Conservation (phyloP, 2,113 vertebrate species). For the Pygoscelis antarcticus region DNA sequence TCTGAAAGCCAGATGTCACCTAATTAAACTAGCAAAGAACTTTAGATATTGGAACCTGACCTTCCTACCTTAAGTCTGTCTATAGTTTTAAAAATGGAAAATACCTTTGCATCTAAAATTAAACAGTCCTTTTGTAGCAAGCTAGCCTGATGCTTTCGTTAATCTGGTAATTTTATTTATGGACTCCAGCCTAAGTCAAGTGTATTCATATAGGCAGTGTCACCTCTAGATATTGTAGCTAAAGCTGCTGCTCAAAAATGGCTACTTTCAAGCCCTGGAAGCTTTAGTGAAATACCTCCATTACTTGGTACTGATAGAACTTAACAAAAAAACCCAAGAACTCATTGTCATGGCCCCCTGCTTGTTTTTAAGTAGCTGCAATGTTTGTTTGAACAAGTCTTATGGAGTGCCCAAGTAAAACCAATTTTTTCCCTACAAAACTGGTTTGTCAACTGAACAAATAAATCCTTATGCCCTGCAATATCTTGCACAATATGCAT, state of each 20-base stretch:
- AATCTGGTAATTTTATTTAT: slow-evolving; percentile 57
- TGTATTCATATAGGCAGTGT: slow-evolving; percentile 76
- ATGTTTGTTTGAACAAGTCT: neutral
- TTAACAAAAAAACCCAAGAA: slow-evolving; percentile 16
- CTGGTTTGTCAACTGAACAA: neutral
- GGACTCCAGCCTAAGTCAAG: slow-evolving; percentile 81
- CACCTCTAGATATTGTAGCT: slow-evolving; percentile 77
- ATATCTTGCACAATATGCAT: neutral
- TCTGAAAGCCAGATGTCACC: neutral
- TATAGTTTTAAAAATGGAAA: neutral
- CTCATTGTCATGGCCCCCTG: neutral
- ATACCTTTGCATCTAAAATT: neutral
- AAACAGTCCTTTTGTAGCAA: neutral
- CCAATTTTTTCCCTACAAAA: neutral
- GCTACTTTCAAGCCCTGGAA: slow-evolving; percentile 79
- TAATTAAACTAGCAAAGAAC: slow-evolving; percentile 1
- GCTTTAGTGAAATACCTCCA: slow-evolving; percentile 73
- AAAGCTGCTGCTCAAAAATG: slow-evolving; percentile 76
- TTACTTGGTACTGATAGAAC: slow-evolving; percentile 80
- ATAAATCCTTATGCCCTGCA: neutral
- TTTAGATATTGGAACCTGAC: neutral
- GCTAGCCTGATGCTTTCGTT: neutral
- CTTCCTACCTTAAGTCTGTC: neutral
- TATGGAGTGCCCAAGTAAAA: neutral
- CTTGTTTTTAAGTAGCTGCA: neutral